Evolutionary conservation across 2,888 invertebrate species (phyloP).

Genomic region (Apamea sordens): DNA sequence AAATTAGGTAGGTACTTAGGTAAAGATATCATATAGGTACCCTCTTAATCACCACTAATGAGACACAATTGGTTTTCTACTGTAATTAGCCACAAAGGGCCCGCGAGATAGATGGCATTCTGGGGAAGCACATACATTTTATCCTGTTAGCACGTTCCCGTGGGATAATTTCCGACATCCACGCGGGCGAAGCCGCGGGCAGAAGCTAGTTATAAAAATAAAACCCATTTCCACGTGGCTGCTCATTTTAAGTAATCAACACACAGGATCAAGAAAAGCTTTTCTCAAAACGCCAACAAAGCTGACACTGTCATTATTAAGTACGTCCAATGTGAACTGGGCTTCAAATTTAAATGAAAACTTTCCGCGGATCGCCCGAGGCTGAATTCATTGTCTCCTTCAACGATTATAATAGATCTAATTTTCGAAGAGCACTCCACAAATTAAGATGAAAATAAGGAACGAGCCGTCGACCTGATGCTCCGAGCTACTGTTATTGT

Average conservation of each 20-base stretch:
- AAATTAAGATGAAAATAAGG: constrained; percentile 50
- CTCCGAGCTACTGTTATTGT: constrained; percentile 12
- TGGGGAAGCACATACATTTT: too few species aligned
- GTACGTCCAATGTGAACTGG: constrained; percentile 10
- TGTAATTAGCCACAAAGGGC: too few species aligned
- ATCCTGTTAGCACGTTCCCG: too few species aligned
- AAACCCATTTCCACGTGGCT: background rate
- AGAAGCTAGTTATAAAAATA: too few species aligned
- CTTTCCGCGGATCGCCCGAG: constrained; percentile 32
- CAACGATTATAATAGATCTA: constrained; percentile 59
- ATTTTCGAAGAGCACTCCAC: constrained; percentile 46
- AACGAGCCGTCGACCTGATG: background rate
- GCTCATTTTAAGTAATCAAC: background rate
- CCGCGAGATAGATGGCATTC: too few species aligned
- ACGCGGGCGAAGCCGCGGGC: too few species aligned
- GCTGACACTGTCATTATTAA: constrained; percentile 19
- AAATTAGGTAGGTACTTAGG: too few species aligned
- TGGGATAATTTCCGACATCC: too few species aligned
- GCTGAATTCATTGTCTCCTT: constrained; percentile 48
- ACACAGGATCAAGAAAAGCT: background rate
- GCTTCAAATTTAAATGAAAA: constrained; percentile 54
- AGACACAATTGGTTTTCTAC: too few species aligned
- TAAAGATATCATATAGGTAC: too few species aligned
- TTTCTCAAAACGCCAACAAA: constrained; percentile 5
- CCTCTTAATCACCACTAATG: too few species aligned